Conservation (phyloP, 2,888 invertebrate genomes). For the Macroteleia sp. region DNA sequence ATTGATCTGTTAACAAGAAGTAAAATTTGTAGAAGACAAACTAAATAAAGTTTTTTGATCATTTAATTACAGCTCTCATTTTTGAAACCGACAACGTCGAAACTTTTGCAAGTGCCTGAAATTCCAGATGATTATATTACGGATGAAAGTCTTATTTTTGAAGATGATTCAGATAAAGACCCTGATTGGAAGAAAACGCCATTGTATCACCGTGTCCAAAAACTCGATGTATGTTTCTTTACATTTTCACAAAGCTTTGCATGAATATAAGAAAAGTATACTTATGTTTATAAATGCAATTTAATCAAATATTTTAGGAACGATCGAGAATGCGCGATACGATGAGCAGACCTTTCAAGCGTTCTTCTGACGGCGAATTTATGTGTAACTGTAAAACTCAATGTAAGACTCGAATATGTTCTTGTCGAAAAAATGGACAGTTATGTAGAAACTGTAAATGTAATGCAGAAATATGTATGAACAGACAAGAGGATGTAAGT, state of each 20-base stretch:
- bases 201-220: conserved; percentile 79
- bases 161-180: conserved; percentile 85
- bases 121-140: conserved; percentile 26
- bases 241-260: too few relatives aligned
- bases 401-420: conserved; percentile 86
- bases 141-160: conserved; percentile 69
- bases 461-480: conserved; percentile 83
- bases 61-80: neutral
- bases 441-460: conserved; percentile 86
- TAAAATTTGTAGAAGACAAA: too few relatives aligned
- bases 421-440: conserved; percentile 85
- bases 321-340: conserved; percentile 50
- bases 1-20: too few relatives aligned
- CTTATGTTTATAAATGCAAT: conserved; percentile 42
- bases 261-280: too few relatives aligned
- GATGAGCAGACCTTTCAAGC: conserved; percentile 81
- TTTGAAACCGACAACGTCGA: neutral
- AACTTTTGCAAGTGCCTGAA: too few relatives aligned
- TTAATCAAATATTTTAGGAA: too few relatives aligned
- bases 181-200: conserved; percentile 90
- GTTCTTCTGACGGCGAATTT: conserved; percentile 86
- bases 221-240: conserved; percentile 8
- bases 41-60: too few relatives aligned
- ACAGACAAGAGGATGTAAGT: conserved; percentile 66
- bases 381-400: conserved; percentile 87